Evolutionary conservation across 1,140 invertebrate species (phyloP).

Genomic region (Phocides pigmalion): DNA sequence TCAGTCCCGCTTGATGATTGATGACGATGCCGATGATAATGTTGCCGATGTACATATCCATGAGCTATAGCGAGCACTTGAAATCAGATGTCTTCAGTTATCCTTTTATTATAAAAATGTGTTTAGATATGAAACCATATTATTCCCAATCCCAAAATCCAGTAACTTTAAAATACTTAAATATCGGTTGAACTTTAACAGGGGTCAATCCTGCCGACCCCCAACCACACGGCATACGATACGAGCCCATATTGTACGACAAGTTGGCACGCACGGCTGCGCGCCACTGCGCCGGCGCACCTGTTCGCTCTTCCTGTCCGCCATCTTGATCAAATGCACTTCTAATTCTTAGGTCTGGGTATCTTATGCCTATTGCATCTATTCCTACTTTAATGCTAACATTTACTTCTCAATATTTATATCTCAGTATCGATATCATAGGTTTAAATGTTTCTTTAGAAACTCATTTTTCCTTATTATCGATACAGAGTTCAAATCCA

Average conservation of each 20-base stretch:
- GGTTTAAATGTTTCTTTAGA: too few species aligned
- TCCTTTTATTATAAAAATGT: too few species aligned
- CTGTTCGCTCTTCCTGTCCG: constrained; percentile 60
- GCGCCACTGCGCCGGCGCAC: constrained; percentile 54
- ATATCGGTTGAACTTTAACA: neutral
- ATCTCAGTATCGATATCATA: too few species aligned
- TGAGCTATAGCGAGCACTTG: too few species aligned
- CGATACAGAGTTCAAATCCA: too few species aligned
- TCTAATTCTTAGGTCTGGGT: constrained; percentile 10
- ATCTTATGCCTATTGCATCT: neutral
- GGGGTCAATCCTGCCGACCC: constrained; percentile 13
- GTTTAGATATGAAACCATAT: too few species aligned
- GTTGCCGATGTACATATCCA: too few species aligned
- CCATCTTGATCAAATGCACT: constrained; percentile 48
- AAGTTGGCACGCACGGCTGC: constrained; percentile 49
- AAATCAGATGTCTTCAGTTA: too few species aligned
- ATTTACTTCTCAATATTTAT: too few species aligned
- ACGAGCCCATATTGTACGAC: constrained; percentile 34
- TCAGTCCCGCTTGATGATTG: too few species aligned
- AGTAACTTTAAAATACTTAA: neutral
- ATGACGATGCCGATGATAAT: too few species aligned
- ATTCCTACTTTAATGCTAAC: neutral
- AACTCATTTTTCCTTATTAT: too few species aligned
- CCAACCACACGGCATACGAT: constrained; percentile 9
- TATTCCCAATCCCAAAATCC: neutral